Evolutionary conservation across 2,888 invertebrate genomes (phyloP).

Genomic region (Mayetiola destructor): DNA sequence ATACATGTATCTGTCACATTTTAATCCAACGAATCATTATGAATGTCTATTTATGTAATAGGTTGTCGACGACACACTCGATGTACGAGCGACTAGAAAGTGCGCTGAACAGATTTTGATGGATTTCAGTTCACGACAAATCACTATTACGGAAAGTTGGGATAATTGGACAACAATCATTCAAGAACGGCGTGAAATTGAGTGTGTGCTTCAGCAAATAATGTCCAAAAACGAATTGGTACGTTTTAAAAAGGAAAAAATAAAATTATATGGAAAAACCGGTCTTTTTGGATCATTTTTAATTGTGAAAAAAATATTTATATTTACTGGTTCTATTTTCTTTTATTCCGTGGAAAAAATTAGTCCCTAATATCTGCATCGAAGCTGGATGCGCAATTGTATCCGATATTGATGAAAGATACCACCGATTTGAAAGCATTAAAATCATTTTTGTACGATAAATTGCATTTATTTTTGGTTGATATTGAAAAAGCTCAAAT

Average conservation of each 20-base stretch:
- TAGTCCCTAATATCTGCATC: conserved; percentile 52
- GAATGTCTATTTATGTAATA: conserved; percentile 32
- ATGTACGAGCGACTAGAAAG: conserved; percentile 47
- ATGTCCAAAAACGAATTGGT: conserved; percentile 55
- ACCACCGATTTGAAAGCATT: conserved; percentile 44
- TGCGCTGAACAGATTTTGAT: conserved; percentile 55
- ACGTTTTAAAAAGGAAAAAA: conserved; percentile 22
- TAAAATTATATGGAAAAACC: not conserved
- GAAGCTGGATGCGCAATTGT: conserved; percentile 55
- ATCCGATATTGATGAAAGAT: conserved; percentile 54
- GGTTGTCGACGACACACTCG: conserved; percentile 54
- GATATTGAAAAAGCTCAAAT: conserved; percentile 47
- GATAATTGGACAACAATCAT: conserved; percentile 55
- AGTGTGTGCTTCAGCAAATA: conserved; percentile 38
- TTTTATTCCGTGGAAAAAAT: not conserved
- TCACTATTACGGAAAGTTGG: conserved; percentile 51
- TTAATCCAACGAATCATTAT: no score
- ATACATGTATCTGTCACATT: no score
- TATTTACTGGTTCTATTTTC: not conserved
- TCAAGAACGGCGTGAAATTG: conserved; percentile 40
- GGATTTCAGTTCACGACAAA: conserved; percentile 47
- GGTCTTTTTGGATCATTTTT: not conserved
- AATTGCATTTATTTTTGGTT: conserved; percentile 40
- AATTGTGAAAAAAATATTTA: not conserved
- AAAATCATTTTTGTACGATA: conserved; percentile 41